Conservation (phyloP, 2,888 invertebrate species). For the Phragmatobia fuliginosa region DNA sequence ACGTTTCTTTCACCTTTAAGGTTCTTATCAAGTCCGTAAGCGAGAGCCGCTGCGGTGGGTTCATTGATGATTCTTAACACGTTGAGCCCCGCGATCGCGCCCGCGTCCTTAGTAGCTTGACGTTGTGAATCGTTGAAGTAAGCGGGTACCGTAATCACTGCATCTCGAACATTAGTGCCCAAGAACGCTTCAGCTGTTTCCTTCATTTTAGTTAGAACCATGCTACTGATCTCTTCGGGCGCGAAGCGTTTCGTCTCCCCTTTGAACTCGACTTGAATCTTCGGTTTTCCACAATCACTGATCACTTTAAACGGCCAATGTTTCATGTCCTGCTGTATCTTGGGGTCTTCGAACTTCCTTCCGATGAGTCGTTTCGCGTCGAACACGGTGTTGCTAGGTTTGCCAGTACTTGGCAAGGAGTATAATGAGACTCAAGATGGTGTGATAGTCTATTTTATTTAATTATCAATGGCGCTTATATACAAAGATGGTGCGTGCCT, state of each 20-base stretch:
- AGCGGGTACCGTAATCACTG: constrained; percentile 93
- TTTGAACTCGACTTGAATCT: constrained; percentile 89
- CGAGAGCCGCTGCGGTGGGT: constrained; percentile 91
- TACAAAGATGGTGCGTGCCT: too few species aligned
- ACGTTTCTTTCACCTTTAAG: constrained; percentile 88
- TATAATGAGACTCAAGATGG: too few species aligned
- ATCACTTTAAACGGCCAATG: constrained; percentile 94
- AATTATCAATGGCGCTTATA: too few species aligned
- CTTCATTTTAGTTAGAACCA: constrained; percentile 86
- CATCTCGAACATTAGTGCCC: constrained; percentile 89
- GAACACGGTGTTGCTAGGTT: constrained; percentile 90
- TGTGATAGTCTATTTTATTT: too few species aligned
- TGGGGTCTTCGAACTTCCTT: constrained; percentile 90
- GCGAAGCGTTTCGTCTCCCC: constrained; percentile 88
- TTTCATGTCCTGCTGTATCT: constrained; percentile 92
- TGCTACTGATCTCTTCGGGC: constrained; percentile 91
- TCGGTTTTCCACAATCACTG: constrained; percentile 89
- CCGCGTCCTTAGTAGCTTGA: constrained; percentile 94
- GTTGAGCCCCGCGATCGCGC: constrained; percentile 91
- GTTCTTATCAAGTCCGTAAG: constrained; percentile 91
- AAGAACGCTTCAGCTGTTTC: constrained; percentile 79
- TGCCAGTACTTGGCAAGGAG: too few species aligned
- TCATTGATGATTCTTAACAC: constrained; percentile 94
- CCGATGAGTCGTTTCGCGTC: constrained; percentile 93
- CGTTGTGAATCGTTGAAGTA: constrained; percentile 92